phyloP scores from a whole-genome alignment of 2,888 invertebrate genomes.

The Hydraecia micacea region DNA sequence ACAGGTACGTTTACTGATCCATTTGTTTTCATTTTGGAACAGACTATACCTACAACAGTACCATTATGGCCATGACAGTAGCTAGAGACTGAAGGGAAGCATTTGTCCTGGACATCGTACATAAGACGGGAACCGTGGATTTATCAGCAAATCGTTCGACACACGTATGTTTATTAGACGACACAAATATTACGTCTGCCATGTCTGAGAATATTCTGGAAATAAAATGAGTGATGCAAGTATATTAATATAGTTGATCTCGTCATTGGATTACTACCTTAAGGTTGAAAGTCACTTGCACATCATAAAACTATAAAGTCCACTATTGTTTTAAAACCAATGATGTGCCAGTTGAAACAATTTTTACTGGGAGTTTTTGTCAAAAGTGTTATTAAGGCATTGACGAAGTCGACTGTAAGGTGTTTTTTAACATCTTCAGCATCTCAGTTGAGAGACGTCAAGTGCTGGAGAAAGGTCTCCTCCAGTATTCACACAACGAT shows the following conservation, averaged over 20 bases:
- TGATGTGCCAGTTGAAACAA: background rate
- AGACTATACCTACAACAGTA: conserved; percentile 60
- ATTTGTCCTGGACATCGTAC: conserved; percentile 83
- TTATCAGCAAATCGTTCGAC: conserved; percentile 80
- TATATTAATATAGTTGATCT: too few relatives aligned
- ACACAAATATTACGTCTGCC: conserved; percentile 84
- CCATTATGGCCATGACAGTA: conserved; percentile 83
- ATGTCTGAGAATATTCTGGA: conserved; percentile 82
- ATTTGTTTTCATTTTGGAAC: background rate
- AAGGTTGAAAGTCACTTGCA: background rate
- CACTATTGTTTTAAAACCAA: background rate
- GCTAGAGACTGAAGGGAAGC: conserved; percentile 81
- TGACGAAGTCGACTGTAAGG: too few relatives aligned
- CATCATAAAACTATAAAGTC: background rate
- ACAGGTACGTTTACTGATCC: background rate
- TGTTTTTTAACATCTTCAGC: too few relatives aligned
- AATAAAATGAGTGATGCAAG: conserved; percentile 2
- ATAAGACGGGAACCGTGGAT: conserved; percentile 82
- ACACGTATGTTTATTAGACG: conserved; percentile 80
- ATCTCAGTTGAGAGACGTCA: too few relatives aligned
- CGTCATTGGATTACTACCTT: background rate
- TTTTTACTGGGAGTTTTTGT: background rate
- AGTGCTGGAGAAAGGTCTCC: too few relatives aligned
- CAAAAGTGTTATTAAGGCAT: too few relatives aligned
- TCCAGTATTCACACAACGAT: too few relatives aligned